Percentiles rank a stretch among this genome's conserved stretches.
These are phyloP conservation scores for Petrocephalus schoutedeni DNA, from an alignment of 2,797 vertebrate genomes.

Conservation along the genomic window DNA sequence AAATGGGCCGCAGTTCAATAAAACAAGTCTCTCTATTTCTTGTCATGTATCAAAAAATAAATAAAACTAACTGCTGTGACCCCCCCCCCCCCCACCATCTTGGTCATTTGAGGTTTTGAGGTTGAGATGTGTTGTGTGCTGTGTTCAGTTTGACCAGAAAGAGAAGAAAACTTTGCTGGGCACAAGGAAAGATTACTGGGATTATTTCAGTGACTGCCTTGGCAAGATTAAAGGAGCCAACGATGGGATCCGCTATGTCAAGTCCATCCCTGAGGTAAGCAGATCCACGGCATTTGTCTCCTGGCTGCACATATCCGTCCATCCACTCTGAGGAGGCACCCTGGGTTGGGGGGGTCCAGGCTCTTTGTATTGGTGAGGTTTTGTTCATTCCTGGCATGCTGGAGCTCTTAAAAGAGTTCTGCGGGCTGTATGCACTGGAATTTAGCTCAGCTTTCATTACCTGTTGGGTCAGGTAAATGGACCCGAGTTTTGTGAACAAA, in stretches of 20 bases:
- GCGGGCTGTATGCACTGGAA: neutral
- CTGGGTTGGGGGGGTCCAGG: neutral
- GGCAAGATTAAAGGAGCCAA: slow-evolving; percentile 90
- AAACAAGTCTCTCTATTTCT: neutral
- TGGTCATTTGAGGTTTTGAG: neutral
- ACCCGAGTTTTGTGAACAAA: neutral
- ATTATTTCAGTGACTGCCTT: slow-evolving; percentile 92
- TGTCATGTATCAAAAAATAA: neutral
- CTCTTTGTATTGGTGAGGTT: neutral
- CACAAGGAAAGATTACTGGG: slow-evolving; percentile 95
- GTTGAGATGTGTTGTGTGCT: neutral
- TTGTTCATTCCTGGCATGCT: neutral
- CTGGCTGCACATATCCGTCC: neutral
- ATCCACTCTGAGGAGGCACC: too few species aligned
- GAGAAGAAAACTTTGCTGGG: slow-evolving; percentile 87
- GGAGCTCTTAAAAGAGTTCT: neutral
- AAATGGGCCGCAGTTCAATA: neutral
- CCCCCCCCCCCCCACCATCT: neutral
- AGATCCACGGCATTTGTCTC: neutral
- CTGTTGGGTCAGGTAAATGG: neutral
- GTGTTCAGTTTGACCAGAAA: slow-evolving; percentile 86
- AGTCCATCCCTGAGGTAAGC: slow-evolving; percentile 89
- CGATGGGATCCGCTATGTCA: slow-evolving; percentile 94
- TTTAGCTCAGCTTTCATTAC: neutral
- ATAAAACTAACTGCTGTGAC: neutral